phyloP scores from a whole-genome alignment of 2,113 vertebrate species.

The Hippocampus zosterae region DNA sequence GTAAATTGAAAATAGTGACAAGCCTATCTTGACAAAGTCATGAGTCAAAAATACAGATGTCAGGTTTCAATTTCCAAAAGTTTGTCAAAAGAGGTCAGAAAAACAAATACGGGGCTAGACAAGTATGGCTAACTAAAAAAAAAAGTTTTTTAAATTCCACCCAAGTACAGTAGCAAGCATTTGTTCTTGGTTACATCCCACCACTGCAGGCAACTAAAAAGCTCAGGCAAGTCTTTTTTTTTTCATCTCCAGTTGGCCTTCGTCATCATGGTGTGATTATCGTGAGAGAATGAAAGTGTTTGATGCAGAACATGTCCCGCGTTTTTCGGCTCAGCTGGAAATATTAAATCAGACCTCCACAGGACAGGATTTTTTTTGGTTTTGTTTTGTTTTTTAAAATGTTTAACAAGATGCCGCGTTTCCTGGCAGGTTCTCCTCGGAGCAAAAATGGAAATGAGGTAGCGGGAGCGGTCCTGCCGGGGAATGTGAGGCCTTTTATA shows the following conservation, averaged over 20 bases:
- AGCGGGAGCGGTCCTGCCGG: too few species aligned
- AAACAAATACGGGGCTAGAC: too few species aligned
- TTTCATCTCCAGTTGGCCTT: neutral
- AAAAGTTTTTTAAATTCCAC: too few species aligned
- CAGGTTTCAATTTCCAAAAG: too few species aligned
- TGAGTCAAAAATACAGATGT: too few species aligned
- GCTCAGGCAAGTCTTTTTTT: neutral
- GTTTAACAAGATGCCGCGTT: neutral
- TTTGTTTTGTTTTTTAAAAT: neutral
- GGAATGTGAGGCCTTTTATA: neutral
- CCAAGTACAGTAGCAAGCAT: neutral
- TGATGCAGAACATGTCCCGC: conserved; percentile 11
- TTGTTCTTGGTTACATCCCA: neutral
- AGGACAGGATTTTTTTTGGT: neutral
- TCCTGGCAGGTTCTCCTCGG: neutral
- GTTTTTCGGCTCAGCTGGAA: conserved; percentile 3
- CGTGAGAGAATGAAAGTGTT: conserved; percentile 2
- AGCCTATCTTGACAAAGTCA: too few species aligned
- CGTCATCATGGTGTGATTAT: neutral
- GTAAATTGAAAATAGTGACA: too few species aligned
- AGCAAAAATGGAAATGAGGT: neutral
- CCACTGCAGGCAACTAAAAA: neutral
- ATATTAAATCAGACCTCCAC: conserved; percentile 1
- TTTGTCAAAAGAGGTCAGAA: too few species aligned
- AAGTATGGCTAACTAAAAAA: too few species aligned